Evolutionary conservation across 2,797 vertebrate genomes (phyloP).

Genomic region (Urophycis tenuis): DNA sequence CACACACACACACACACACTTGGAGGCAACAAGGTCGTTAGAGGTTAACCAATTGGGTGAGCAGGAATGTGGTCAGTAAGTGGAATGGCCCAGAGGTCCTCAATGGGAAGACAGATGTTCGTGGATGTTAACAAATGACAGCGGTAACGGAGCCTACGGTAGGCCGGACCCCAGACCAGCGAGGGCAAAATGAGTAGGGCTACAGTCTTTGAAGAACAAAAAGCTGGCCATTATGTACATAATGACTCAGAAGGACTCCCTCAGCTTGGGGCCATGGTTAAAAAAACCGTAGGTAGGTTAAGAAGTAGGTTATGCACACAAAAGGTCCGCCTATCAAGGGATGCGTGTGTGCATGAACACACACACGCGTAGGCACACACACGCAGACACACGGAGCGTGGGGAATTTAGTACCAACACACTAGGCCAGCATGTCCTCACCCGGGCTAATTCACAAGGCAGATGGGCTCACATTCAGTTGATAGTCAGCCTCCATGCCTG

Average conservation of each 20-base stretch:
- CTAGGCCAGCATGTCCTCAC: constrained; percentile 20
- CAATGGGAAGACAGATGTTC: neutral
- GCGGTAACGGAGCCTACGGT: neutral
- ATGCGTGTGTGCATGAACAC: constrained; percentile 18
- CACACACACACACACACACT: constrained; percentile 9
- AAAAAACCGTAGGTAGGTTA: constrained; percentile 23
- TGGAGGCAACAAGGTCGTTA: constrained; percentile 32
- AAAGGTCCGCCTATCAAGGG: constrained; percentile 20
- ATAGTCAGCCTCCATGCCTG: constrained; percentile 27
- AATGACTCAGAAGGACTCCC: constrained; percentile 39
- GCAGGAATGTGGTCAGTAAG: constrained; percentile 20
- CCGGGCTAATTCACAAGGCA: constrained; percentile 30
- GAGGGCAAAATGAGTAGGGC: constrained; percentile 2
- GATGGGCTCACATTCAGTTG: constrained; percentile 44
- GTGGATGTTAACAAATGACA: constrained; percentile 15
- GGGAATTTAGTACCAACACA: constrained; percentile 23
- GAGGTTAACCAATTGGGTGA: constrained; percentile 28
- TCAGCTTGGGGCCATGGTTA: constrained; percentile 16
- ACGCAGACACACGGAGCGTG: constrained; percentile 18
- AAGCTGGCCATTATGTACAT: constrained; percentile 27
- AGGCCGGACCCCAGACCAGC: constrained; percentile 18
- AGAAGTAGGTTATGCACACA: constrained; percentile 41
- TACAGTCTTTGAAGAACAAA: neutral
- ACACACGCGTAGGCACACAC: neutral
- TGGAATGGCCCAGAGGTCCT: constrained; percentile 3